phyloP scores from a whole-genome alignment of 2,888 invertebrate species.

The Agriotes lineatus region DNA sequence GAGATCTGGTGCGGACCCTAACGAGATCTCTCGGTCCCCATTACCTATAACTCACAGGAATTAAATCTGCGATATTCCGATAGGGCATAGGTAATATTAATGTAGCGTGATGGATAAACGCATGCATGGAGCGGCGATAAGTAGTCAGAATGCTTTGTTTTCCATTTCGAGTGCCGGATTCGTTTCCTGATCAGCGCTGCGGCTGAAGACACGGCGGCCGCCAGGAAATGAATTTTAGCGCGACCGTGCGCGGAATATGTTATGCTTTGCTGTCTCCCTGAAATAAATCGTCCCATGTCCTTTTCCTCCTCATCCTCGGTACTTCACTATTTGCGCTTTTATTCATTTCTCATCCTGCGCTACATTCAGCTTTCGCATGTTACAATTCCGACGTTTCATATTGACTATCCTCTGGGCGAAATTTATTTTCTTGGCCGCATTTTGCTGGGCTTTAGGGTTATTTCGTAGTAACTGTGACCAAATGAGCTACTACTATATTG shows the following conservation, averaged over 20 bases:
- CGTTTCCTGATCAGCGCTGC: conserved; percentile 63
- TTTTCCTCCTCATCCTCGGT: conserved; percentile 39
- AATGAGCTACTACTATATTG: too few relatives aligned
- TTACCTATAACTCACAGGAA: conserved; percentile 32
- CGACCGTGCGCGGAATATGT: conserved; percentile 58
- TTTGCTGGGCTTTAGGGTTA: neutral
- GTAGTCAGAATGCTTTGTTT: conserved; percentile 60
- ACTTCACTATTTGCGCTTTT: conserved; percentile 28
- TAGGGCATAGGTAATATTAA: conserved; percentile 51
- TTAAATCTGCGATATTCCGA: conserved; percentile 47
- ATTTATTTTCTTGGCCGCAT: neutral
- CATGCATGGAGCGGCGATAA: conserved; percentile 53
- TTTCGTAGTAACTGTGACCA: neutral
- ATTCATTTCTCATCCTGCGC: conserved; percentile 16
- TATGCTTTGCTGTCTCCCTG: conserved; percentile 47
- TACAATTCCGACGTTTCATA: conserved; percentile 11
- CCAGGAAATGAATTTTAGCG: conserved; percentile 66
- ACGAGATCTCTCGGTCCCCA: conserved; percentile 10
- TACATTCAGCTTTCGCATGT: neutral
- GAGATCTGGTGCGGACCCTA: too few relatives aligned
- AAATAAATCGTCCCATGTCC: conserved; percentile 50
- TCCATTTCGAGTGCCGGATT: conserved; percentile 63
- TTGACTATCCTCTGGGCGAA: neutral
- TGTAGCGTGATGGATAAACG: conserved; percentile 55
- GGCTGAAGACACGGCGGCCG: conserved; percentile 62